A percentile compares a stretch with the other conserved stretches of the same genome.
phyloP scores from a whole-genome alignment of 1,140 invertebrate genomes.

The Drosophila sp. region DNA sequence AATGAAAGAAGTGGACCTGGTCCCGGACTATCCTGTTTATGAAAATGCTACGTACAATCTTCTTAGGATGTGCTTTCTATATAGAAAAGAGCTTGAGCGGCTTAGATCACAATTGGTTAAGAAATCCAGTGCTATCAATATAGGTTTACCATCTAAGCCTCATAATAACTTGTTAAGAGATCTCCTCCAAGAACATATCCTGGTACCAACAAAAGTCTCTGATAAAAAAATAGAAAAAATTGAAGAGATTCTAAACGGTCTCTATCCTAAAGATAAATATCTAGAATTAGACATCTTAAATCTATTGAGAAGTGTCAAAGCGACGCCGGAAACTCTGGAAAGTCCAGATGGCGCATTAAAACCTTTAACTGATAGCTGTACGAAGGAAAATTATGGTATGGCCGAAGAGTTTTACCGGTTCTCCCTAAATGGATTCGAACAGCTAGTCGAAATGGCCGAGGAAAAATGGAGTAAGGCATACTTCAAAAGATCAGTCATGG shows the following conservation, averaged over 20 bases:
- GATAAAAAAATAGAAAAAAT: neutral
- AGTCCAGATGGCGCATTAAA: neutral
- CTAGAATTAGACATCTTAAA: neutral
- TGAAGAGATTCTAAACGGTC: neutral
- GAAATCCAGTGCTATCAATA: neutral
- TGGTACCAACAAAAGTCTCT: conserved; percentile 1
- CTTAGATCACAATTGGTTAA: neutral
- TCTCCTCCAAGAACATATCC: neutral
- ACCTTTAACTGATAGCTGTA: neutral
- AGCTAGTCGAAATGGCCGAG: neutral
- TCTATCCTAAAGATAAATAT: neutral
- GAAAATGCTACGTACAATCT: neutral
- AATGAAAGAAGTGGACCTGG: neutral
- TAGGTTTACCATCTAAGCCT: conserved; percentile 3
- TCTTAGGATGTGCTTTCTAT: neutral
- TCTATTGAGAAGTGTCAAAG: neutral
- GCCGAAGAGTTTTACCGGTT: conserved; percentile 8
- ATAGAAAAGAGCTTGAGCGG: neutral
- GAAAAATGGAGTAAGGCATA: neutral
- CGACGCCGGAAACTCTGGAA: neutral
- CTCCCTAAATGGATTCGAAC: neutral
- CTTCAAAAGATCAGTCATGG: neutral
- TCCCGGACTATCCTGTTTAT: conserved; percentile 1
- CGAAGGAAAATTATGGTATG: conserved; percentile 1
- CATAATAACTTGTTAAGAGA: neutral